Evolutionary conservation across 2,113 vertebrate species (phyloP).

Genomic region (Neoarius graeffei): DNA sequence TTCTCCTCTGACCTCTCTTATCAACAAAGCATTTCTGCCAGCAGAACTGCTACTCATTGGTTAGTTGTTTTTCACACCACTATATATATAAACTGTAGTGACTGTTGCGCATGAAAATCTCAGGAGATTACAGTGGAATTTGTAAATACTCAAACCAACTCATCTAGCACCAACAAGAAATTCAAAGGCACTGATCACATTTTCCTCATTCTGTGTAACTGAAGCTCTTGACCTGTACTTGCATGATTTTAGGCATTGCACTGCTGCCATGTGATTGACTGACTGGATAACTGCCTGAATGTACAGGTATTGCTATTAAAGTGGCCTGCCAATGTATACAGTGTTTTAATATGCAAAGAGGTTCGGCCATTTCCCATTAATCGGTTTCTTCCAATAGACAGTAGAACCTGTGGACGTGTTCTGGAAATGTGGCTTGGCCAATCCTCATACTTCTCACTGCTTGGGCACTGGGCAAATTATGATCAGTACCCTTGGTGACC

Average conservation of each 20-base stretch:
- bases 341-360: not conserved
- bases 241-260: not conserved
- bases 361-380: not conserved
- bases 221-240: not conserved
- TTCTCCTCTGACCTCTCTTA: not conserved
- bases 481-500: conserved; percentile 87
- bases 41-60: not conserved
- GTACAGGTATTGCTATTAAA: not conserved
- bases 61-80: not conserved
- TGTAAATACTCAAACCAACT: not conserved
- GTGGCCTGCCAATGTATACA: not conserved
- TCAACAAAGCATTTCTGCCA: not conserved
- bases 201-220: not conserved
- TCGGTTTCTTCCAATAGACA: conserved; percentile 64
- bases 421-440: conserved; percentile 78
- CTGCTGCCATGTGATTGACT: not conserved
- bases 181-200: not conserved
- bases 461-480: conserved; percentile 88
- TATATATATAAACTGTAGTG: not conserved
- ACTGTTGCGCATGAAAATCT: not conserved
- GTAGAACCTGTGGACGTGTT: conserved; percentile 82
- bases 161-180: not conserved
- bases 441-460: conserved; percentile 89
- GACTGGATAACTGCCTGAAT: not conserved
- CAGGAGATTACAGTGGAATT: not conserved